Conservation (phyloP, 2,888 invertebrate genomes). For the Perdita meconis region DNA sequence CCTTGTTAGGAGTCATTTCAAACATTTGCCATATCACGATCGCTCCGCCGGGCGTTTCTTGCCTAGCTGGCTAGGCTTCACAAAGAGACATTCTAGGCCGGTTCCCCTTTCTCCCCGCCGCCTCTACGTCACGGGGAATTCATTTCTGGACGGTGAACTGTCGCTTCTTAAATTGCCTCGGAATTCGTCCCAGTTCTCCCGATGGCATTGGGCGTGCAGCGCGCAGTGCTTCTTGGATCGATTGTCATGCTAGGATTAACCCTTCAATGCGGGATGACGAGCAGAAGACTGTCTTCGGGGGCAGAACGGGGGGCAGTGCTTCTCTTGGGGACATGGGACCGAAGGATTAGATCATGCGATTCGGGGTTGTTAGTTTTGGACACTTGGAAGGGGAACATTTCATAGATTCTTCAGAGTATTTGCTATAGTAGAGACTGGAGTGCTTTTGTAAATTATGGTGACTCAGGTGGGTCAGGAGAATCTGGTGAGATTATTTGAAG, state of each 20-base stretch:
- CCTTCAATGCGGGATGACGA: background rate
- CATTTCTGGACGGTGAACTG: constrained; percentile 9
- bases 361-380: no score
- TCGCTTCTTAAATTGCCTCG: constrained; percentile 10
- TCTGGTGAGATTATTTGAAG: no score
- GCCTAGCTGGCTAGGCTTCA: constrained; percentile 41
- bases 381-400: no score
- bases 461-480: no score
- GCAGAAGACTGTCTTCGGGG: background rate
- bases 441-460: no score
- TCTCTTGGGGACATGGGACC: no score
- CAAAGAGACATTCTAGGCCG: constrained; percentile 27
- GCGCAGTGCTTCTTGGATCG: background rate
- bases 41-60: constrained; percentile 64
- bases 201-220: background rate
- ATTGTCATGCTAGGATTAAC: no score
- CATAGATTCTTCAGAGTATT: no score
- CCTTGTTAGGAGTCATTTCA: constrained; percentile 74
- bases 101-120: background rate
- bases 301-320: no score
- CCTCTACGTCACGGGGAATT: constrained; percentile 14
- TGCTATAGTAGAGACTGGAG: no score
- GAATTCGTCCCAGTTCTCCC: constrained; percentile 21
- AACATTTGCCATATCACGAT: constrained; percentile 74
- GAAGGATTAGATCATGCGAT: no score